A percentile compares a stretch with the other conserved stretches of the same genome.
Evolutionary conservation across 2,888 invertebrate species (phyloP).

Genomic region (Caenorhabditis afra): DNA sequence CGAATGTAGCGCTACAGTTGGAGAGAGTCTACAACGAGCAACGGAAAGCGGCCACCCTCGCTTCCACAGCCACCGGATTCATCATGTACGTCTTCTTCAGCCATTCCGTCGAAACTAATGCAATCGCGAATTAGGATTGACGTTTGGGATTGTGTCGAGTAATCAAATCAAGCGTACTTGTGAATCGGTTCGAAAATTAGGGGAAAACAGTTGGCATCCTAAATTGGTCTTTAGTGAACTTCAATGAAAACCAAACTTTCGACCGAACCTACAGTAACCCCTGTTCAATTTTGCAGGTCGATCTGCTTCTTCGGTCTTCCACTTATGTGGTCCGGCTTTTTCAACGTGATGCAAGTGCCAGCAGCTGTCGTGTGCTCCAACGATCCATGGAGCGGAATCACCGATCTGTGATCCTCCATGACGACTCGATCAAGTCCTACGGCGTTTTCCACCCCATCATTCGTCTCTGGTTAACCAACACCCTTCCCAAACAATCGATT

Average conservation of each 20-base stretch:
- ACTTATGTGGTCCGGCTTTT: slow-evolving; percentile 67
- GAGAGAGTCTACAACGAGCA: slow-evolving; percentile 66
- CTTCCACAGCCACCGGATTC: slow-evolving; percentile 69
- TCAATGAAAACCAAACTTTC: neutral
- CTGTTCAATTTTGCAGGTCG: slow-evolving; percentile 58
- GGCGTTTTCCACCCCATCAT: slow-evolving; percentile 33
- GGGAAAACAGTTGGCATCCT: slow-evolving; percentile 10
- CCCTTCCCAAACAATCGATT: too few species aligned
- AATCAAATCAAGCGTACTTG: slow-evolving; percentile 17
- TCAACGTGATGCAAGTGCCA: slow-evolving; percentile 65
- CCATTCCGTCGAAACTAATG: neutral
- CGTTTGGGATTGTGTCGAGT: neutral
- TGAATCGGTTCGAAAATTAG: slow-evolving; percentile 9
- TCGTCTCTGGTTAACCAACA: too few species aligned
- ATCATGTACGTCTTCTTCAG: slow-evolving; percentile 57
- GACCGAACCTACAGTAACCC: neutral
- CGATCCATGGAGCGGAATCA: slow-evolving; percentile 70
- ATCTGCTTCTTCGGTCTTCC: slow-evolving; percentile 70
- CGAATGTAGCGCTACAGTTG: slow-evolving; percentile 51
- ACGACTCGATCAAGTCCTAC: slow-evolving; percentile 7
- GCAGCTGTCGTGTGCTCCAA: slow-evolving; percentile 55
- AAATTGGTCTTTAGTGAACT: too few species aligned
- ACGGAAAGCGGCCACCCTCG: slow-evolving; percentile 64
- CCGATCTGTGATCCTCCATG: slow-evolving; percentile 51
- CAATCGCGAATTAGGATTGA: neutral